Percentiles rank a stretch among this genome's conserved stretches.
These are phyloP conservation scores for Peromyscus aztecus DNA, from an alignment of 2,797 vertebrate genomes.

Conservation along the genomic window DNA sequence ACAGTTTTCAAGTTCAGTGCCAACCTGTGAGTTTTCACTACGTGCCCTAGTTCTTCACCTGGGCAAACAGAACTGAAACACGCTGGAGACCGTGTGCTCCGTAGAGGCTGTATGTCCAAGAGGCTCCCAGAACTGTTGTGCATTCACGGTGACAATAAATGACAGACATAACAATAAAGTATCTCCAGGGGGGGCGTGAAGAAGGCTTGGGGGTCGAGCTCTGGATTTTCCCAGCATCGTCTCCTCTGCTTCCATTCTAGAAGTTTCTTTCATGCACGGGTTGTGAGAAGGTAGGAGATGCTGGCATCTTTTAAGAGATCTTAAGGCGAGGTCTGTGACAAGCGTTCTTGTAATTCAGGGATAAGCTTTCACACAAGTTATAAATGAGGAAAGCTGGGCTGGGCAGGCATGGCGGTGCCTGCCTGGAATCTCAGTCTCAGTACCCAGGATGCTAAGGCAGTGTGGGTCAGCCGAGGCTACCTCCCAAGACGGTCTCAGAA, in stretches of 20 bases:
- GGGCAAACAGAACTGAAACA: constrained; percentile 39
- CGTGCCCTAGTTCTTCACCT: not conserved
- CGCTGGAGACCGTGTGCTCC: not conserved
- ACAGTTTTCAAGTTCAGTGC: constrained; percentile 1
- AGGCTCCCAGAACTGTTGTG: constrained; percentile 8
- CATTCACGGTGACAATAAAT: not conserved
- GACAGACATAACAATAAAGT: constrained; percentile 52
- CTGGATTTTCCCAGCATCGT: not conserved
- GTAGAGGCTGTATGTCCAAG: not conserved
- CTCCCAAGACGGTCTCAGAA: not conserved
- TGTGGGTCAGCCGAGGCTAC: not conserved
- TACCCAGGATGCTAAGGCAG: not conserved
- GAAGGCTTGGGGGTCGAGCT: not conserved
- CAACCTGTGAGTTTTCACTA: constrained; percentile 17
- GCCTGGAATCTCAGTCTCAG: not conserved
- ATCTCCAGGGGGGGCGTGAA: not conserved
- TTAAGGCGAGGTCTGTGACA: constrained; percentile 9
- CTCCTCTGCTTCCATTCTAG: not conserved
- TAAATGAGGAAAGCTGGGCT: constrained; percentile 33
- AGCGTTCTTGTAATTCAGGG: not conserved
- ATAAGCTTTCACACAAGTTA: not conserved
- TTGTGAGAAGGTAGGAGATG: not conserved
- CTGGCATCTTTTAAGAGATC: not conserved
- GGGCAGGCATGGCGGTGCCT: not conserved
- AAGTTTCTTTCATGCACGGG: not conserved